A percentile compares a stretch with the other conserved stretches of the same genome.
These are phyloP conservation scores for Dermolepida albohirtum DNA, from an alignment of 2,888 invertebrate genomes.

Conservation along the genomic window DNA sequence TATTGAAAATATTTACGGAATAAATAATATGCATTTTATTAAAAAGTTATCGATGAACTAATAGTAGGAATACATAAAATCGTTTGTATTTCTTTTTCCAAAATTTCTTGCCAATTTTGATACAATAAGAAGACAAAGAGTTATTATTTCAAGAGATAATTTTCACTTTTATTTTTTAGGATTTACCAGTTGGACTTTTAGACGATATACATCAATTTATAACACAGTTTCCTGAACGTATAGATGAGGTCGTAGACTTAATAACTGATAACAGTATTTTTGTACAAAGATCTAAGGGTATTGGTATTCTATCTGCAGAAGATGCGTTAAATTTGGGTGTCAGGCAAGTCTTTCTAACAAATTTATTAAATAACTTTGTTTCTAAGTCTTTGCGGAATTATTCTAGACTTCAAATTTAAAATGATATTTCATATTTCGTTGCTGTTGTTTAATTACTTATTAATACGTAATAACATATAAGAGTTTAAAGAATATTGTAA, in stretches of 20 bases:
- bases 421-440: not conserved
- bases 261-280: conserved; percentile 95
- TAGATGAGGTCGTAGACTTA: conserved; percentile 97
- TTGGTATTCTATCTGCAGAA: conserved; percentile 90
- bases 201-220: conserved; percentile 97
- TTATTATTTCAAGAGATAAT: too few relatives aligned
- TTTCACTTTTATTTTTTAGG: conserved; percentile 65
- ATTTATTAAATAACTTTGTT: not conserved
- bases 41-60: too few relatives aligned
- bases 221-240: conserved; percentile 84
- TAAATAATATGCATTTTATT: too few relatives aligned
- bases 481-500: too few relatives aligned
- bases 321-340: conserved; percentile 97
- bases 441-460: too few relatives aligned
- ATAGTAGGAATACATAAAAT: too few relatives aligned
- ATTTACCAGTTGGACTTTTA: conserved; percentile 94
- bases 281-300: conserved; percentile 90
- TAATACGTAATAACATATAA: too few relatives aligned
- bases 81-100: too few relatives aligned
- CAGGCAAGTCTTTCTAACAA: conserved; percentile 67
- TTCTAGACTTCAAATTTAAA: not conserved
- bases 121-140: too few relatives aligned
- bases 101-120: too few relatives aligned
- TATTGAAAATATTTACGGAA: too few relatives aligned
- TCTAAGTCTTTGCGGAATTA: not conserved